Base-by-base conservation (phyloP, 2,113 vertebrate genomes). In the Zapornia atra region DNA sequence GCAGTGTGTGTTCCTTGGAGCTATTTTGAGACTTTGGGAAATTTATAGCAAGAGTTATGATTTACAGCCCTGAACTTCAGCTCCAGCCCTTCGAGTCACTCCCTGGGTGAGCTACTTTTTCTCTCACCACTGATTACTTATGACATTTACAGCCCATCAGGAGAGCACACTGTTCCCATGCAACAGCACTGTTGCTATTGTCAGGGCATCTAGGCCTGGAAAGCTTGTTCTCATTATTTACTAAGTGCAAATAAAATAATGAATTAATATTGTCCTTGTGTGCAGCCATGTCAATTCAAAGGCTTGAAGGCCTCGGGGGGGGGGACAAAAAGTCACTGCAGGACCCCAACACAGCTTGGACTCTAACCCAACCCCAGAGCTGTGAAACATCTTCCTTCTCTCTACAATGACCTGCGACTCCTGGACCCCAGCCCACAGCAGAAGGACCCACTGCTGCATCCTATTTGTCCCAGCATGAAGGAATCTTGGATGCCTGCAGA, bases 401-500 rank as follows among this genome's bases (percentile, higher is more conserved):
- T 77, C 82, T 56, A 60, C 91, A 72, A 0, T 20, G 82, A 93
- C 88, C 92, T 88, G 87, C 0, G 3, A 34, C 61, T 65, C 69
- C 83, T 96, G 94, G 94, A 91, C 48, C 73, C 65, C 81, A 70
- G 95, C 92, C 92, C 2, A 0, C 0, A 1, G 94, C 91, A 86
- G 88, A 54, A 59, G 83, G 88, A 96, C 95, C 70, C 94, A 26
- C 44, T 22, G 86, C 88, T 84, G 70, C 76, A 75, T 79, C 83
- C 92, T 61, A 84, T 96, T 92, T 79, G 65, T 70, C 90, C 92
- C 92, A 80, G 78, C 78, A 85, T 0, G 0, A 72, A 89, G 70
- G 91, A 95, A 92, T 82, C 70, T 70, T 94, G 96, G 95, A 94
- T 31, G 61, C 83, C 54, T 89, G 83, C 53, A 42, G 80, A 72